Conservation (phyloP, 2,888 invertebrate species). For the Diploptera punctata region DNA sequence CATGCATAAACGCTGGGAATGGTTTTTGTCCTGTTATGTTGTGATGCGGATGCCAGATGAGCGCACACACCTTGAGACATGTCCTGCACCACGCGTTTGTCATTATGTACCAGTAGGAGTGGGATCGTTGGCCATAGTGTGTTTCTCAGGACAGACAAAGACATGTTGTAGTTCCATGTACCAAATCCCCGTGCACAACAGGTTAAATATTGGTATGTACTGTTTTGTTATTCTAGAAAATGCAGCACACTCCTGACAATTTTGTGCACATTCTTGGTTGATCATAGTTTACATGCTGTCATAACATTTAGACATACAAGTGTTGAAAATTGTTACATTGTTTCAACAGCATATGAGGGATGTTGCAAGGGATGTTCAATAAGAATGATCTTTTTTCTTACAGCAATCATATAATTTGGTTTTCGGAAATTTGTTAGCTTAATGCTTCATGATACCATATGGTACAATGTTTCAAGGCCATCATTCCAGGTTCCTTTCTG, state of each 20-base stretch:
- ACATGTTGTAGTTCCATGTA: background rate
- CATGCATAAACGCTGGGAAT: conserved; percentile 29
- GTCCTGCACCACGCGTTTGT: conserved; percentile 31
- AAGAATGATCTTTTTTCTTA: too few relatives aligned
- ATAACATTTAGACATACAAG: background rate
- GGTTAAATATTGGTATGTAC: conserved; percentile 21
- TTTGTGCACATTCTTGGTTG: background rate
- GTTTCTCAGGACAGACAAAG: conserved; percentile 22
- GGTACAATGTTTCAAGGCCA: too few relatives aligned
- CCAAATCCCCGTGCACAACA: conserved; percentile 8
- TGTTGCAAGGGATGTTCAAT: background rate
- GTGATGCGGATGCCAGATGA: too few relatives aligned
- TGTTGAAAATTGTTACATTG: background rate
- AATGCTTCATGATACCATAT: too few relatives aligned
- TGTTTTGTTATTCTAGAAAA: background rate
- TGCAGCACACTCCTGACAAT: background rate
- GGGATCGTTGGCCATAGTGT: conserved; percentile 22
- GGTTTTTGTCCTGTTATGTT: conserved; percentile 30
- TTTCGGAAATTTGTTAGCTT: too few relatives aligned
- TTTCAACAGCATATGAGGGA: background rate
- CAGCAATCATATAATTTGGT: too few relatives aligned
- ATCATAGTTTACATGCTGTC: background rate
- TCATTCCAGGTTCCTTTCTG: too few relatives aligned
- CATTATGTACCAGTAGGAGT: conserved; percentile 9
- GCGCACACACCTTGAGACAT: conserved; percentile 29